These are phyloP conservation scores for Leucosticte australis DNA, from an alignment of 2,113 vertebrate species.

Conservation along the genomic window DNA sequence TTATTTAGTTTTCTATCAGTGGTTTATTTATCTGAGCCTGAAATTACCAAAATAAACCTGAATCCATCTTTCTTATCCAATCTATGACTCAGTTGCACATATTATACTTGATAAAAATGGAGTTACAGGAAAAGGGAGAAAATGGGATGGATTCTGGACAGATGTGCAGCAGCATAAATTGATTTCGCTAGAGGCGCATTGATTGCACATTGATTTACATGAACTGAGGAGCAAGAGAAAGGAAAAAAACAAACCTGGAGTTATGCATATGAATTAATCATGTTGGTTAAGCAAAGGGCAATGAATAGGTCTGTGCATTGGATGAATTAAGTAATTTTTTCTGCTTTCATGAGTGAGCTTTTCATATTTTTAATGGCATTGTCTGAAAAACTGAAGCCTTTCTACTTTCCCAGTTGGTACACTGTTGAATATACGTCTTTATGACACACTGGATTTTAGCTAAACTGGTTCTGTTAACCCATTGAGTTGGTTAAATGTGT, in stretches of 20 bases:
- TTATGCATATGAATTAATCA: not conserved
- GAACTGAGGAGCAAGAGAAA: not conserved
- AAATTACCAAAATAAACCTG: not conserved
- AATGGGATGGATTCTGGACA: not conserved
- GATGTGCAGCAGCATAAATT: not conserved
- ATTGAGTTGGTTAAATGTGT: not conserved
- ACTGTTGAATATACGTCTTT: not conserved
- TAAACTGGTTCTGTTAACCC: not conserved
- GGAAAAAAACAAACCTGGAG: not conserved
- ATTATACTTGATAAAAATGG: not conserved
- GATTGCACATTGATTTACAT: not conserved
- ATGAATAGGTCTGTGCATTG: not conserved
- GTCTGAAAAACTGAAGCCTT: not conserved
- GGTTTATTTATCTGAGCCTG: not conserved
- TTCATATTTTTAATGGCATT: not conserved
- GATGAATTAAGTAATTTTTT: not conserved
- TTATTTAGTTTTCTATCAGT: not conserved
- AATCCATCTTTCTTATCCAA: not conserved
- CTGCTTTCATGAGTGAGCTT: not conserved
- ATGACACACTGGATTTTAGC: not conserved
- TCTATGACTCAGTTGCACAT: not conserved
- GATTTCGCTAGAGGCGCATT: not conserved
- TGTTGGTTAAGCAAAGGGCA: not conserved
- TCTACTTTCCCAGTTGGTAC: not conserved
- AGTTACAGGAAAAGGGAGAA: not conserved